These are phyloP conservation scores for Bombylius major DNA, from an alignment of 2,888 invertebrate species.

Conservation along the genomic window DNA sequence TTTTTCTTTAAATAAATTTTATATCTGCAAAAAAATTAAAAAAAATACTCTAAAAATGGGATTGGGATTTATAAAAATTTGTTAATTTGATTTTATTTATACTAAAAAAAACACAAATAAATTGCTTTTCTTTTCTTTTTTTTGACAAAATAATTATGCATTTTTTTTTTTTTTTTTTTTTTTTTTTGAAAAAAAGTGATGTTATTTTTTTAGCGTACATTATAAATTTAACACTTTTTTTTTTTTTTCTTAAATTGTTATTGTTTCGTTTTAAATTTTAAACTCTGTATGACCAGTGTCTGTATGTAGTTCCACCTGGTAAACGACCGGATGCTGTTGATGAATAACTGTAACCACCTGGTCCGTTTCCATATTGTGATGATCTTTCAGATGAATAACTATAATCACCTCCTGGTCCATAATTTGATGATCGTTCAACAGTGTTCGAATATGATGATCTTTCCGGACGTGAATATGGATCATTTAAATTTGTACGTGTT, in stretches of 20 bases:
- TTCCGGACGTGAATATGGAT: constrained; percentile 49
- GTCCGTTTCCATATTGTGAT: constrained; percentile 57
- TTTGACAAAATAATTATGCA: no score
- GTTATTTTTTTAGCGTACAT: no score
- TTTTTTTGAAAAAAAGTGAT: no score
- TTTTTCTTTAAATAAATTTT: no score
- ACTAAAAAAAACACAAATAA: no score
- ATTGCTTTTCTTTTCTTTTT: no score
- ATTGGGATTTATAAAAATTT: no score
- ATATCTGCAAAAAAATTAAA: no score
- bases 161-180: no score
- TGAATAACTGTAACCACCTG: constrained; percentile 75
- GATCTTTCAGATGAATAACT: constrained; percentile 62
- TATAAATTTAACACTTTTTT: no score
- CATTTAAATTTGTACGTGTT: constrained; percentile 41
- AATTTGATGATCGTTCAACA: constrained; percentile 54
- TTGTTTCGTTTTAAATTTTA: constrained; percentile 35
- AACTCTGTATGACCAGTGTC: constrained; percentile 79
- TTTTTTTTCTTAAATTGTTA: not conserved
- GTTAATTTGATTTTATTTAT: no score
- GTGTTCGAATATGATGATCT: constrained; percentile 52
- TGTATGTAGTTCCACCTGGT: constrained; percentile 70
- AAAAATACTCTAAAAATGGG: no score
- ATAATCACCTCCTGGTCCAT: constrained; percentile 60
- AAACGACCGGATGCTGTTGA: constrained; percentile 65